These are phyloP conservation scores for Cheiracanthium punctorium DNA, from an alignment of 2,888 invertebrate genomes.

Conservation along the genomic window DNA sequence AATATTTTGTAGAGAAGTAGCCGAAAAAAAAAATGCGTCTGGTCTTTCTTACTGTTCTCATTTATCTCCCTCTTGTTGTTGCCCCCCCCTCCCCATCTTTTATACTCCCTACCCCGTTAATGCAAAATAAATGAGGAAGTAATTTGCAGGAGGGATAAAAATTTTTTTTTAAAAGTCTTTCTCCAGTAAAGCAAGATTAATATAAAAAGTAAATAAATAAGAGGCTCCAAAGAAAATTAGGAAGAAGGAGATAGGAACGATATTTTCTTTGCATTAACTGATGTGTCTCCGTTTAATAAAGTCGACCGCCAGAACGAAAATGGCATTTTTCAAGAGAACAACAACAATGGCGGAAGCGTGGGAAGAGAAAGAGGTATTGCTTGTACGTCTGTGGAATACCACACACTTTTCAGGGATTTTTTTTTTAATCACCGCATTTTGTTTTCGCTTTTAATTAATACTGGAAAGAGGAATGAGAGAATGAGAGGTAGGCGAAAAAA, in stretches of 20 bases:
- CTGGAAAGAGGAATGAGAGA: no score
- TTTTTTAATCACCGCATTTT: neutral
- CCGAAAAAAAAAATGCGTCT: no score
- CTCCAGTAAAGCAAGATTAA: neutral
- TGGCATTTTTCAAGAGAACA: conserved; percentile 15
- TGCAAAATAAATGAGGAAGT: conserved; percentile 68
- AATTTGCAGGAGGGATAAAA: no score
- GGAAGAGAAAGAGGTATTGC: neutral
- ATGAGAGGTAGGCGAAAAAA: no score
- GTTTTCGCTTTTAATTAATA: neutral
- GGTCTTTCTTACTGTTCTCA: conserved; percentile 13
- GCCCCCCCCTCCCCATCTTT: conserved; percentile 9
- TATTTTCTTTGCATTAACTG: conserved; percentile 64
- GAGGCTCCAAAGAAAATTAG: neutral
- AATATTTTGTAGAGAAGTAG: no score
- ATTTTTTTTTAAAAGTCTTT: no score
- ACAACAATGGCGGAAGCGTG: neutral
- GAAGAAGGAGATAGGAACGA: neutral
- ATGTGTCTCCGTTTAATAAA: conserved; percentile 56
- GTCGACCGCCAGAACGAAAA: conserved; percentile 34
- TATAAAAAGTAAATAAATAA: conserved; percentile 20
- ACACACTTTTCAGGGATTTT: neutral
- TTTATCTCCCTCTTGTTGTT: conserved; percentile 41
- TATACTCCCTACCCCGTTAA: conserved; percentile 40
- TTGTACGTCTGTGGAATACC: neutral